These are phyloP conservation scores for Tadarida brasiliensis DNA, from an alignment of 2,797 vertebrate species.

Conservation along the genomic window DNA sequence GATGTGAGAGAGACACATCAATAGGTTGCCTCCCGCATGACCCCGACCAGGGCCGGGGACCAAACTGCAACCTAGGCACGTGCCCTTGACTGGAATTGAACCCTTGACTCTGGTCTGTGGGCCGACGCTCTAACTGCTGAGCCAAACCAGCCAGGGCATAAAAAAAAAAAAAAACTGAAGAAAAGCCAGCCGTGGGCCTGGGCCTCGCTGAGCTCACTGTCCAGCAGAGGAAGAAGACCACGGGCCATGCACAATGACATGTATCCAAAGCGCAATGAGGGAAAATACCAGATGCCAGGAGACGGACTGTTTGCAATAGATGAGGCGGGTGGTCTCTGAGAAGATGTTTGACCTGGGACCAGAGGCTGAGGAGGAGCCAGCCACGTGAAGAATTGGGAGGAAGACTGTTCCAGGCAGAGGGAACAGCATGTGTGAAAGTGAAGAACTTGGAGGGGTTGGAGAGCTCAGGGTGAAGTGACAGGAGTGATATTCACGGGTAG, in stretches of 20 bases:
- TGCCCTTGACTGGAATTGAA: too few species aligned
- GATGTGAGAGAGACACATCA: too few species aligned
- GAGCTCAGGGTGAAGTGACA: neutral
- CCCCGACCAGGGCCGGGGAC: too few species aligned
- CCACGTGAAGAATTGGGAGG: neutral
- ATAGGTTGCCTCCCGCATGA: too few species aligned
- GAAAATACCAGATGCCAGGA: neutral
- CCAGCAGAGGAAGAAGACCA: neutral
- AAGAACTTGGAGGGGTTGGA: neutral
- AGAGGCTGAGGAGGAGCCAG: neutral
- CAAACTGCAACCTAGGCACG: too few species aligned
- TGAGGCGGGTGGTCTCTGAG: neutral
- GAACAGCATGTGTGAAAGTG: neutral
- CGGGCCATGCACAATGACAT: accelerated
- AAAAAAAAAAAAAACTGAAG: neutral
- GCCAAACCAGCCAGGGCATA: too few species aligned
- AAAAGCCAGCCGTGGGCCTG: neutral
- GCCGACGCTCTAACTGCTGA: too few species aligned
- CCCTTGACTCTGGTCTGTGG: too few species aligned
- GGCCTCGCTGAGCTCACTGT: neutral
- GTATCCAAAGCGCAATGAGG: accelerated
- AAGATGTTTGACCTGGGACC: neutral
- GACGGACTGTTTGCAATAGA: neutral
- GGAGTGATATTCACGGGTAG: neutral
- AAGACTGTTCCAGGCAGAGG: neutral